Evolutionary conservation across 2,797 vertebrate genomes (phyloP), one percentile per base, ranked within the genome.

Genomic region (Falco naumanni): DNA sequence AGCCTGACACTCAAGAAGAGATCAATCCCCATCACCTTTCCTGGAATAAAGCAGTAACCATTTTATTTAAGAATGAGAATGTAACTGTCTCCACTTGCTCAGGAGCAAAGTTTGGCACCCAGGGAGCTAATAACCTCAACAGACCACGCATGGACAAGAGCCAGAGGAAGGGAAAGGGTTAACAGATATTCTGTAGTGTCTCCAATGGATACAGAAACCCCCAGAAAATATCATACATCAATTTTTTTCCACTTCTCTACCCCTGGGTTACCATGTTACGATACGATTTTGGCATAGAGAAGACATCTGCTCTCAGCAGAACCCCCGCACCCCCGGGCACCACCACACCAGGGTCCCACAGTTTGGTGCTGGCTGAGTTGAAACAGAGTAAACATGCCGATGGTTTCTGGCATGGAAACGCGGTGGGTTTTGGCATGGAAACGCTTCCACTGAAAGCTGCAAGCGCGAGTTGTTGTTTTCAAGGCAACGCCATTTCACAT

Each of bases 211-310:
- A 63, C 8, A 70, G 24, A n/a, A 57, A 71, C n/a, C 1, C 20
- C 13, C 66, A 65, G n/a, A 47, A 82, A 80, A 80, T 1, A 68
- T 5, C 57, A 54, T 2, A 4, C 2, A 43, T 0, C 47, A 72
- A 16, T 13, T 26, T 9, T 59, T 48, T 47, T 33, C 29, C 25
- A 51, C 20, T 54, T 15, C 28, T 72, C 37, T 48, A 16, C 22
- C 47, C 54, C 43, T 9, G 13, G 22, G n/a, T 51, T 31, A 57
- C 34, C 29, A 51, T 1, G 0, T 29, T 8, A n/a, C 2, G 3
- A n/a, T 10, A 14, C 1, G 3, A 6, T 24, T 76, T 50, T 39
- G 39, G 34, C 1, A 81, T 0, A 10, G 43, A 76, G 65, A 20
- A 50, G 59, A 51, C 15, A 53, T 6, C 61, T 50, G 56, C 66